Conservation (phyloP, 2,797 vertebrate genomes). For the Iguana delicatissima region DNA sequence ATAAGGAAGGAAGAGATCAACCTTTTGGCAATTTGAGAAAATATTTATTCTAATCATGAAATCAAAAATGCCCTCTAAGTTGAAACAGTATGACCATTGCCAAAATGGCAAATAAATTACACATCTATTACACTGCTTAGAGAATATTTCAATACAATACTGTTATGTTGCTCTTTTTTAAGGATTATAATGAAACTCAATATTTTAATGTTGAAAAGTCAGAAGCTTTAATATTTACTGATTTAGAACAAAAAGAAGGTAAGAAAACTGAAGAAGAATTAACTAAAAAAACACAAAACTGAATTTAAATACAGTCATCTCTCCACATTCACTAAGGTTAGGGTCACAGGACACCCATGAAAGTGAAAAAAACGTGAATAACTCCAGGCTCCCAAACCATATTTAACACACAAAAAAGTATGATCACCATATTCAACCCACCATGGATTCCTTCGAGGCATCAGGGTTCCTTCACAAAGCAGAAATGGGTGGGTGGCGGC, state of each 20-base stretch:
- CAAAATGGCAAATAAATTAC: not conserved
- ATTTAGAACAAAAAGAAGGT: not conserved
- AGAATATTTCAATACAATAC: not conserved
- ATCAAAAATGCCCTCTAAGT: fast-evolving
- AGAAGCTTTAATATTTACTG: constrained; percentile 19
- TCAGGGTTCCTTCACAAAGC: too few species aligned
- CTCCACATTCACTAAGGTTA: too few species aligned
- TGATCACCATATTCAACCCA: too few species aligned
- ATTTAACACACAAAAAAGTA: too few species aligned
- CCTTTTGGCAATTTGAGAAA: not conserved
- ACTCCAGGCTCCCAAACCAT: too few species aligned
- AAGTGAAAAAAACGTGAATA: too few species aligned
- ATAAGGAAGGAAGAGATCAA: not conserved
- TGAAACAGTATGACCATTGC: not conserved
- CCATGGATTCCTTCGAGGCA: too few species aligned
- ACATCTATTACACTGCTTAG: not conserved
- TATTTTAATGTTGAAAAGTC: constrained; percentile 50
- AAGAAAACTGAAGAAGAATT: not conserved
- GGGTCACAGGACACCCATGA: too few species aligned
- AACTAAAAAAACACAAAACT: too few species aligned
- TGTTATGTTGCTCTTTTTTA: not conserved
- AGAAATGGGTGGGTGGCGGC: too few species aligned
- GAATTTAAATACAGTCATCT: too few species aligned
- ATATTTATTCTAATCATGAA: not conserved
- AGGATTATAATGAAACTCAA: constrained; percentile 51